phyloP scores from a whole-genome alignment of 2,797 vertebrate genomes.

The Paguma larvata region DNA sequence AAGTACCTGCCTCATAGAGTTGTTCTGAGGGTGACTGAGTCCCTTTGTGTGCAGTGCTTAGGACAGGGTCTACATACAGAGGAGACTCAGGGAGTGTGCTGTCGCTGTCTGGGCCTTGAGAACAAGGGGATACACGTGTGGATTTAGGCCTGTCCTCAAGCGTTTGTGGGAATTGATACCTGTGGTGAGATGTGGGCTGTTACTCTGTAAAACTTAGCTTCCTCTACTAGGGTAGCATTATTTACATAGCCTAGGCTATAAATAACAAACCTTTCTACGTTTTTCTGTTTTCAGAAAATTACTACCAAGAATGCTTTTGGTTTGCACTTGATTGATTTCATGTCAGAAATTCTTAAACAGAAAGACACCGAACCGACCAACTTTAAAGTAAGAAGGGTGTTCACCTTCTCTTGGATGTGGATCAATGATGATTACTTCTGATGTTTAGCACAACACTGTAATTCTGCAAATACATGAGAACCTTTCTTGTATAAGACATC shows the following conservation, averaged over 20 bases:
- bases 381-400: constrained; percentile 93
- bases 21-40: not conserved
- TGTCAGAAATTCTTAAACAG: constrained; percentile 96
- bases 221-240: not conserved
- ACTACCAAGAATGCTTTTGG: constrained; percentile 98
- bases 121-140: not conserved
- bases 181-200: not conserved
- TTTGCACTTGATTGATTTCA: constrained; percentile 97
- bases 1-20: not conserved
- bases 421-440: not conserved
- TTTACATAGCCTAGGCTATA: not conserved
- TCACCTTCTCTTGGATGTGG: not conserved
- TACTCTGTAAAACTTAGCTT: not conserved
- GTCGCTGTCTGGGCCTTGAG: not conserved
- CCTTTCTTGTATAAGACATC: not conserved
- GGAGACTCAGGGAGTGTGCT: not conserved
- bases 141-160: not conserved
- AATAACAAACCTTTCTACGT: constrained; percentile 65
- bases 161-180: constrained; percentile 2
- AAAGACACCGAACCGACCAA: constrained; percentile 95
- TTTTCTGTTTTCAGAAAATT: constrained; percentile 94
- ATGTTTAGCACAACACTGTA: not conserved
- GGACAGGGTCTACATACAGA: not conserved
- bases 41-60: not conserved
- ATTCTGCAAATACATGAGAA: not conserved